Evolutionary conservation across 2,888 invertebrate genomes (phyloP).

Genomic region (Leucophenga montana): DNA sequence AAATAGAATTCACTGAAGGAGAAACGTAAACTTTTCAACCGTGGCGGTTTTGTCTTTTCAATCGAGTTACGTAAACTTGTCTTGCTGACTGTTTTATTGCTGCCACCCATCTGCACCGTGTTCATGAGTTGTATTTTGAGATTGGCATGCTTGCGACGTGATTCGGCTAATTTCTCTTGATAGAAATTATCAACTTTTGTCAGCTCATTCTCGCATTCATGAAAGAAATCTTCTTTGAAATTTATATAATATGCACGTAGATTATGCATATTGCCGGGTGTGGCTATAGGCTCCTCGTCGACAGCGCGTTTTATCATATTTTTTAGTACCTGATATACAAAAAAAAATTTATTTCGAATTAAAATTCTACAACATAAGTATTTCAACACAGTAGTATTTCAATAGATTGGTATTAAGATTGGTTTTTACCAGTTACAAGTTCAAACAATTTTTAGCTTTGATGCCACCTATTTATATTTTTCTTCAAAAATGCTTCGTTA

Average conservation of each 20-base stretch:
- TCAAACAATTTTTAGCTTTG: no score
- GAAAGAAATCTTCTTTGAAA: slow-evolving; percentile 93
- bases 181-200: slow-evolving; percentile 96
- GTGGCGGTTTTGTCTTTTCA: background rate
- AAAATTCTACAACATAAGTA: no score
- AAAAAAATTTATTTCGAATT: no score
- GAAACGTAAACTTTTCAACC: slow-evolving; percentile 76
- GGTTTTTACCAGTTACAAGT: no score
- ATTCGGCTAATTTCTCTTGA: slow-evolving; percentile 96
- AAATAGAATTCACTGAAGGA: slow-evolving; percentile 98
- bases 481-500: no score
- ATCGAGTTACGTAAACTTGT: background rate
- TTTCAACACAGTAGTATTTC: no score
- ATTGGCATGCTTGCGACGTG: slow-evolving; percentile 90
- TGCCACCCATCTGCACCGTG: no score
- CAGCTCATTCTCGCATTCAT: slow-evolving; percentile 91
- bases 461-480: no score
- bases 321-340: slow-evolving; percentile 83
- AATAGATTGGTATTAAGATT: no score
- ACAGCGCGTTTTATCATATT: slow-evolving; percentile 88
- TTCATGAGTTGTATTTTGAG: slow-evolving; percentile 75
- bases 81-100: background rate
- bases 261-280: slow-evolving; percentile 76
- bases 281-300: slow-evolving; percentile 88
- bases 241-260: slow-evolving; percentile 80